phyloP scores from a whole-genome alignment of 2,113 vertebrate species.

The Laterallus jamaicensis region DNA sequence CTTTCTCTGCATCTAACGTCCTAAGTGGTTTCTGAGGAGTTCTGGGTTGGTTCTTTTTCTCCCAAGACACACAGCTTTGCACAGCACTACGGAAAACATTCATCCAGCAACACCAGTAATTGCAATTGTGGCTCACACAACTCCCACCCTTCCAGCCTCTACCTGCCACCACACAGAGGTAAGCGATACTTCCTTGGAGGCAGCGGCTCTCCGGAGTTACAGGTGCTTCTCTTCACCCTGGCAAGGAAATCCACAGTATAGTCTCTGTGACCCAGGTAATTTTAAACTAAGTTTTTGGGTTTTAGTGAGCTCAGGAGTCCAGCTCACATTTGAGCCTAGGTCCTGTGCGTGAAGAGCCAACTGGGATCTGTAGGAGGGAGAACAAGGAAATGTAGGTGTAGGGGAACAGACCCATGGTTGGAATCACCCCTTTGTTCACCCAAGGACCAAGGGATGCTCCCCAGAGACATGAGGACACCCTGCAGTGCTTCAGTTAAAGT shows the following conservation, averaged over 20 bases:
- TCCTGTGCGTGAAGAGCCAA: neutral
- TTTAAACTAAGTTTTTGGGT: neutral
- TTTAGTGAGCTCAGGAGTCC: neutral
- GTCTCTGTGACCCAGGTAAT: neutral
- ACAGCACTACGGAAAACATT: constrained; percentile 13
- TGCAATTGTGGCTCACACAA: neutral
- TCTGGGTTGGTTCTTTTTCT: neutral
- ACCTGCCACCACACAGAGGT: neutral
- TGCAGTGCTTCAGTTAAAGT: neutral
- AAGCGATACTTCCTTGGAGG: neutral
- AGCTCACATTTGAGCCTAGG: neutral
- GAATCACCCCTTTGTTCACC: neutral
- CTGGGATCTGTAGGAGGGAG: neutral
- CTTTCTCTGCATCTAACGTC: neutral
- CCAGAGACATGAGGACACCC: neutral
- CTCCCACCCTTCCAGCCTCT: neutral
- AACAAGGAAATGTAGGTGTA: neutral
- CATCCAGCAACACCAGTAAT: constrained; percentile 27
- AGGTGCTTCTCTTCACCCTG: neutral
- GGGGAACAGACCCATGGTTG: neutral
- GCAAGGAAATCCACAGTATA: neutral
- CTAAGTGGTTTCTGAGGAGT: constrained; percentile 20
- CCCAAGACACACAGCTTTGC: neutral
- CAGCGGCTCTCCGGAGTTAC: neutral
- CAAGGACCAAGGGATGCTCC: neutral